Conservation (phyloP, 1,140 invertebrate species). For the Pantala flavescens region DNA sequence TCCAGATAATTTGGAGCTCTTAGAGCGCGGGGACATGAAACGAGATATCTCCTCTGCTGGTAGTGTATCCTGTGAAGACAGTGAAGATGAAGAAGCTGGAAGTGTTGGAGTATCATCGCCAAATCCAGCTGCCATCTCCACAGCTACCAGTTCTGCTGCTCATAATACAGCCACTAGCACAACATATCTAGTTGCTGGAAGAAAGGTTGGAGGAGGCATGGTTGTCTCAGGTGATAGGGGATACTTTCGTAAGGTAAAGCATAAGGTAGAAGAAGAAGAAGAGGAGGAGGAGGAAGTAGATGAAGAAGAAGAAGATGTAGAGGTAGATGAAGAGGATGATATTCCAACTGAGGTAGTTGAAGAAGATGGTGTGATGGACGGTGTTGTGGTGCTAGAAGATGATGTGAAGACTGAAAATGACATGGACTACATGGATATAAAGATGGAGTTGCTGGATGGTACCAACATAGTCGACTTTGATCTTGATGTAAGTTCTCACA, state of each 20-base stretch:
- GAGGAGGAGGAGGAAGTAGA: slow-evolving; percentile 39
- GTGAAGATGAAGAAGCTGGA: slow-evolving; percentile 38
- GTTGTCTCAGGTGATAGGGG: neutral
- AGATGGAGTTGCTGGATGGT: slow-evolving; percentile 42
- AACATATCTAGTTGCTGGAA: neutral
- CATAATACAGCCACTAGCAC: neutral
- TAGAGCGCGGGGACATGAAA: slow-evolving; percentile 79
- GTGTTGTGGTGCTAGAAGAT: slow-evolving; percentile 36
- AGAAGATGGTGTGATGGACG: slow-evolving; percentile 38
- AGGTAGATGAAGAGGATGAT: slow-evolving; percentile 37
- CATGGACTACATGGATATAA: slow-evolving; percentile 44
- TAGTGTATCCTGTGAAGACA: slow-evolving; percentile 37
- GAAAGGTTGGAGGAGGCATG: neutral
- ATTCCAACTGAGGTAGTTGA: slow-evolving; percentile 35
- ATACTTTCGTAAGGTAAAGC: neutral
- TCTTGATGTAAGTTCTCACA: slow-evolving; percentile 36
- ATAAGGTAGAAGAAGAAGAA: slow-evolving; percentile 32
- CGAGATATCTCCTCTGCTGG: slow-evolving; percentile 38
- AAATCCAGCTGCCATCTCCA: slow-evolving; percentile 19
- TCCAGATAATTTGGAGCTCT: slow-evolving; percentile 61
- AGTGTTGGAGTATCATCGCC: slow-evolving; percentile 29
- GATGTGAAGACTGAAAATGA: slow-evolving; percentile 38
- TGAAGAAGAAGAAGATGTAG: slow-evolving; percentile 31
- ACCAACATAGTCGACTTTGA: slow-evolving; percentile 34
- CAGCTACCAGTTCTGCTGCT: neutral